Percentiles rank a stretch among this genome's conserved stretches.
Evolutionary conservation across 1,140 invertebrate species (phyloP).

Genomic region (Temnothorax longispinosus): DNA sequence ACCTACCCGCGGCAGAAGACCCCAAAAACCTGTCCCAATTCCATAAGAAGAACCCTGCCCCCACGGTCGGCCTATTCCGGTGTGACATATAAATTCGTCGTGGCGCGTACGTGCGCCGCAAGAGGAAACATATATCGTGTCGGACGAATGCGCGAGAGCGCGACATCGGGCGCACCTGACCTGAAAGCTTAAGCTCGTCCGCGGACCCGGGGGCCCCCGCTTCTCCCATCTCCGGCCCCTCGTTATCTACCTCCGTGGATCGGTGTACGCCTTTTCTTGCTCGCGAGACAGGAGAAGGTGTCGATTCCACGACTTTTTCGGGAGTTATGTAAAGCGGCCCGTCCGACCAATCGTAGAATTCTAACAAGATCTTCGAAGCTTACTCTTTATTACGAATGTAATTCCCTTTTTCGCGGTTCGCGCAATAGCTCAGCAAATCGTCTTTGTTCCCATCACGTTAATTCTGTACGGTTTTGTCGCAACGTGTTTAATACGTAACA

Average conservation of each 20-base stretch:
- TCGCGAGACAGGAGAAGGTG: conserved; percentile 62
- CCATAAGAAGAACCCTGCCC: conserved; percentile 68
- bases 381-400: background rate
- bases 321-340: conserved; percentile 45
- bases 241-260: conserved; percentile 72
- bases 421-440: background rate
- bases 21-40: conserved; percentile 77
- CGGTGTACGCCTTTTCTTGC: conserved; percentile 71
- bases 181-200: conserved; percentile 75
- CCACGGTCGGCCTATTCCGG: conserved; percentile 72
- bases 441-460: background rate
- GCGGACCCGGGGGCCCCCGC: conserved; percentile 59
- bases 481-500: background rate
- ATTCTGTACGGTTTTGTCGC: background rate
- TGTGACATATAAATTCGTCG: conserved; percentile 79
- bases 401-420: background rate
- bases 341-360: conserved; percentile 31
- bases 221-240: conserved; percentile 50
- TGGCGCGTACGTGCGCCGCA: conserved; percentile 77
- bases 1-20: conserved; percentile 36
- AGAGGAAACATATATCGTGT: conserved; percentile 78
- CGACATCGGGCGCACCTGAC: conserved; percentile 78
- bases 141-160: conserved; percentile 69
- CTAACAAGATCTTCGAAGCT: conserved; percentile 19
- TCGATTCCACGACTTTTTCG: conserved; percentile 68